Conservation (phyloP, 2,797 vertebrate species). For the Eremophila alpestris region DNA sequence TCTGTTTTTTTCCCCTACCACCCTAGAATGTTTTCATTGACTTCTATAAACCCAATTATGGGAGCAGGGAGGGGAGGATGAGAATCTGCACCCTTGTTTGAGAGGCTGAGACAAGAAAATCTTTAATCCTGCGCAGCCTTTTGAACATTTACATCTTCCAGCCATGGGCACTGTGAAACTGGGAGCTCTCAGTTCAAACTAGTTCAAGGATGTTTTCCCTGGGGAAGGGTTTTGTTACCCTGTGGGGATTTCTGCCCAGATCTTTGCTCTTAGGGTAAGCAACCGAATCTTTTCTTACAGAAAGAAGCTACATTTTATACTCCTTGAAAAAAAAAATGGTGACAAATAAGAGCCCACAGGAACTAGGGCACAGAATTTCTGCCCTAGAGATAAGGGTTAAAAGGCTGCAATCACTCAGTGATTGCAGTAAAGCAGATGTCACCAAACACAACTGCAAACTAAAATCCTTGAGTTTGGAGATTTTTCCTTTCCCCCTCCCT, state of each 20-base stretch:
- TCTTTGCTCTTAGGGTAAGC: background rate
- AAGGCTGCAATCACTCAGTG: background rate
- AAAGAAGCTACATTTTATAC: background rate
- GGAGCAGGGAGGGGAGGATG: background rate
- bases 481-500: background rate
- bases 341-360: background rate
- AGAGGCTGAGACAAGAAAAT: background rate
- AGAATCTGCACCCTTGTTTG: background rate
- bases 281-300: background rate
- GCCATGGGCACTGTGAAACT: background rate
- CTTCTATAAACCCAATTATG: background rate
- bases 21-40: background rate
- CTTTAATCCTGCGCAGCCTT: background rate
- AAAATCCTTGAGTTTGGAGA: background rate
- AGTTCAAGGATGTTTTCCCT: background rate
- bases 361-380: constrained; percentile 48
- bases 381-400: constrained; percentile 7
- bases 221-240: background rate
- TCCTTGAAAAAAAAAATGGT: background rate
- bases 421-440: background rate
- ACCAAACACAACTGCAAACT: background rate
- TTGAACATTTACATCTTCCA: constrained; percentile 13
- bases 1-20: accelerated
- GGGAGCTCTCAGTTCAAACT: background rate
- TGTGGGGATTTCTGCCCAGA: background rate